Base-by-base conservation (phyloP, 1,140 invertebrate species). In the Campoletis sonorensis region DNA sequence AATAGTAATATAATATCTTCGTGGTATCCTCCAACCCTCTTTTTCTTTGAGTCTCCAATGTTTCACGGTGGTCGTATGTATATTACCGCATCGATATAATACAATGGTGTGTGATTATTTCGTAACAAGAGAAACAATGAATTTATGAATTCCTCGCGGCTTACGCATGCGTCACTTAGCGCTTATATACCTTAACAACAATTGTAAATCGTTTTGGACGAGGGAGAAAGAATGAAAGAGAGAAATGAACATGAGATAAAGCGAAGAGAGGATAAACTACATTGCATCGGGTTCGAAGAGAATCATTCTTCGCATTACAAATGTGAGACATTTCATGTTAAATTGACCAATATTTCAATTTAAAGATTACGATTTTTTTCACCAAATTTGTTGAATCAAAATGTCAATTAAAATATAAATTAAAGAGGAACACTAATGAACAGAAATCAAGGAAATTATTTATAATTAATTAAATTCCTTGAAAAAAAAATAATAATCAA, bases 121-220 rank as follows among this genome's bases (percentile, higher is more conserved):
- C 72, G 76, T 72, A 81, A 78, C 33, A 27, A 72, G 33, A 61
- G 21, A 76, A 81, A 83, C 82, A 83, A 83, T 81, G 68, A 71
- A 79, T 79, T 81, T 83, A 83, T 79, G 78, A 83, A 83, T 83
- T 83, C 82, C 76, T 81, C 51, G 71, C 76, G 79, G 18, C 82
- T 81, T 81, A 83, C 82, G 82, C 76, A 76, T 67, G n/a, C n/a
- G 70, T 79, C 54, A 81, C 67, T 83, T 83, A 67, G 40, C 76
- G 78, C 79, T 30, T 77, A 70, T 70, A 64, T 64, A 64, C n/a
- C 23, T 72, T 5, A 33, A 54, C 49, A 72, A 67, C 58, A 77
- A 81, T 81, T 79, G 18, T 75, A 67, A 83, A 79, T 70, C 58
- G 67, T 79, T 54, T 40, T 15, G 73, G 49, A 23, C 68, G 26